phyloP scores from a whole-genome alignment of 2,113 vertebrate species.

The Cnemophilus loriae region DNA sequence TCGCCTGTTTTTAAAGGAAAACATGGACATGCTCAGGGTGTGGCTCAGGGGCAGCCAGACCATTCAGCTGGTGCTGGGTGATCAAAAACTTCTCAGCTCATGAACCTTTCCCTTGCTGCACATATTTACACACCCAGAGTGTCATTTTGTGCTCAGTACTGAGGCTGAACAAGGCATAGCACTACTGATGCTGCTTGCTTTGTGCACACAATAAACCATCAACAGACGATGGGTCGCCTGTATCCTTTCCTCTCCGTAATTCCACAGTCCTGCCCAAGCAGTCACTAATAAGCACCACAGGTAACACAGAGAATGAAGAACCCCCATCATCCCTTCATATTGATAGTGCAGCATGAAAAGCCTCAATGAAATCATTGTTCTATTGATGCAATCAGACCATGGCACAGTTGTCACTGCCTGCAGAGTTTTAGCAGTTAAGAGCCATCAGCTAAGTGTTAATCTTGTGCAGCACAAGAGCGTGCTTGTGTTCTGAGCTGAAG shows the following conservation, averaged over 20 bases:
- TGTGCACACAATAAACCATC: not conserved
- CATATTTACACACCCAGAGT: not conserved
- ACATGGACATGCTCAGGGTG: not conserved
- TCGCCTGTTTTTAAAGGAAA: not conserved
- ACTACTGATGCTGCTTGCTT: not conserved
- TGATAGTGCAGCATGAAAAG: not conserved
- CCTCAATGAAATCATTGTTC: not conserved
- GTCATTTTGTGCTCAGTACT: not conserved
- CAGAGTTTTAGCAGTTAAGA: not conserved
- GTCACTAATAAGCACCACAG: not conserved
- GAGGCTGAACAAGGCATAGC: not conserved
- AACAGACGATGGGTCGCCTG: not conserved
- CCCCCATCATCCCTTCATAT: not conserved
- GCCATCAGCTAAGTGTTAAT: not conserved
- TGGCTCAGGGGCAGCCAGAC: rapidly evolving
- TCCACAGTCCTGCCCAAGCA: not conserved
- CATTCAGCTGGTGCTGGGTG: not conserved
- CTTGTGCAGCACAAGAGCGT: not conserved
- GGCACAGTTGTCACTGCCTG: not conserved
- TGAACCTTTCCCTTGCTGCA: not conserved
- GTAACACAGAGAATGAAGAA: not conserved
- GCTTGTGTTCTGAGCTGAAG: not conserved
- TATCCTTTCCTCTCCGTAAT: not conserved
- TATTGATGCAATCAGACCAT: not conserved
- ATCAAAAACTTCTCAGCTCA: not conserved